A percentile compares a stretch with the other conserved stretches of the same genome.
Evolutionary conservation across 2,113 vertebrate species (phyloP).

Genomic region (Tinamus guttatus): DNA sequence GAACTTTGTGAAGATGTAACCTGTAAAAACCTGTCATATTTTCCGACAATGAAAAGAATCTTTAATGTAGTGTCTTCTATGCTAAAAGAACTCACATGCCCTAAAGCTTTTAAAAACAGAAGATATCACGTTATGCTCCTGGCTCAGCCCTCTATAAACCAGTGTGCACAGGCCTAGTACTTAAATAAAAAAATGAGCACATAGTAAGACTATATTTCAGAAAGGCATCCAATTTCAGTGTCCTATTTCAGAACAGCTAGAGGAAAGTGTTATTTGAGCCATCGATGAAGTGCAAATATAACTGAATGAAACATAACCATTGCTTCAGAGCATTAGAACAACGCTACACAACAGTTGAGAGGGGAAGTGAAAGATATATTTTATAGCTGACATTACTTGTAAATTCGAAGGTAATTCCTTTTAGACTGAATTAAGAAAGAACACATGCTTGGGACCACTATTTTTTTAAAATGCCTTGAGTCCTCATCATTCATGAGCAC

Average conservation of each 20-base stretch:
- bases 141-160: background rate
- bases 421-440: background rate
- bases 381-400: background rate
- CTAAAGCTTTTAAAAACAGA: no score
- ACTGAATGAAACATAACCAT: background rate
- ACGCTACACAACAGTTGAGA: background rate
- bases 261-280: background rate
- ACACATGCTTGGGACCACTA: background rate
- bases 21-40: no score
- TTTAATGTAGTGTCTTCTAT: no score
- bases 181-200: background rate
- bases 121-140: background rate
- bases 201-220: background rate
- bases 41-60: no score
- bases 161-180: background rate
- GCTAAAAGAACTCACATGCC: no score
- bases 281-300: background rate
- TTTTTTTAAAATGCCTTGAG: background rate
- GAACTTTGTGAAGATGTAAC: no score
- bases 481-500: background rate
- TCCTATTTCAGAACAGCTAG: background rate
- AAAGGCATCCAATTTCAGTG: background rate
- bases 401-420: background rate
- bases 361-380: background rate
- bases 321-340: background rate